Evolutionary conservation across 92 coral and sea anemone species (phyloP).

Genomic region (Isaurus tuberculatus): DNA sequence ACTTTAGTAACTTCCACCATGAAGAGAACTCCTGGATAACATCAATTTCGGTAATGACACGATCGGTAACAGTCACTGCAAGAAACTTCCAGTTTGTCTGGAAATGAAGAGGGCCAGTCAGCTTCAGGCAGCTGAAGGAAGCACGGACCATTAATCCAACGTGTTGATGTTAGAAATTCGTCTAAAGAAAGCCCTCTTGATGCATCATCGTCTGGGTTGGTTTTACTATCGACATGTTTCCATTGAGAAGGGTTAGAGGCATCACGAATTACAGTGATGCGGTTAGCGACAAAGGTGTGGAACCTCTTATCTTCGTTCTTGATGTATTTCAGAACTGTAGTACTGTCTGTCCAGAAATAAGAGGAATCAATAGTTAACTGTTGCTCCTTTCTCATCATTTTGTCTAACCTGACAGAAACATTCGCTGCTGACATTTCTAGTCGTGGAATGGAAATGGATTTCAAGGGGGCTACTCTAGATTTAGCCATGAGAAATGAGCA

Average conservation of each 20-base stretch:
- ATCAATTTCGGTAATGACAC: no score
- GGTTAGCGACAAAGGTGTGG: not conserved
- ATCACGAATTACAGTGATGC: not conserved
- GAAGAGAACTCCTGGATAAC: no score
- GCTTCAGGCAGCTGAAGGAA: not conserved
- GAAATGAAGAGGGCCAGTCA: not conserved
- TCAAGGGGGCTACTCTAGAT: not conserved
- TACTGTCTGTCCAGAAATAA: constrained; percentile 11
- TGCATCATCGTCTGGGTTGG: constrained; percentile 6
- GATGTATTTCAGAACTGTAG: not conserved
- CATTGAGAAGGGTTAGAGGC: not conserved
- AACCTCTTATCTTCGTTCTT: not conserved
- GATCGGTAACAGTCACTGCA: no score
- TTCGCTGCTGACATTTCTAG: constrained; percentile 2
- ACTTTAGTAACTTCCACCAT: no score
- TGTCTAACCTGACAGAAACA: not conserved
- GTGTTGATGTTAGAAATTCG: not conserved
- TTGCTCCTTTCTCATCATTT: not conserved
- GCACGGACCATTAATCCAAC: not conserved
- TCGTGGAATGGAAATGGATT: not conserved
- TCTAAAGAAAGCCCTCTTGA: not conserved
- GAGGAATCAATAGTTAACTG: not conserved
- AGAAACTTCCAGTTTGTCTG: no score
- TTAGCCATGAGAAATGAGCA: not conserved
- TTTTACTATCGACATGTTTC: not conserved